Percentiles rank a stretch among this genome's conserved stretches.
phyloP scores from a whole-genome alignment of 2,888 invertebrate genomes.

The Andrena camellia region DNA sequence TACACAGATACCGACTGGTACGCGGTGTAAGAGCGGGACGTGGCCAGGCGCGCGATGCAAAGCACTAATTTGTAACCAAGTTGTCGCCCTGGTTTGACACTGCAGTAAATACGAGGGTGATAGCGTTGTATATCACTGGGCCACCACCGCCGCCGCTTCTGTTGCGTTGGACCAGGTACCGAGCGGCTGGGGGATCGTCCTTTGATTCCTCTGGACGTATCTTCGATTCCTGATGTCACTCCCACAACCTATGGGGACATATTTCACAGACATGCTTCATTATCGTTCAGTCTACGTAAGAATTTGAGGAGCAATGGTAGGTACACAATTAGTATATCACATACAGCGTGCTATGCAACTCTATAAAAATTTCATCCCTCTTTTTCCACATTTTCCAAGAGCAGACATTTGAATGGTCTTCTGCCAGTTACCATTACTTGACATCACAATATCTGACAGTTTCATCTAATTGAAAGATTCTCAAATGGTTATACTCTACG shows the following conservation, averaged over 20 bases:
- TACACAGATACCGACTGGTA: slow-evolving; percentile 64
- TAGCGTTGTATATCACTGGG: slow-evolving; percentile 83
- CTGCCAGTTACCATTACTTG: too few relatives aligned
- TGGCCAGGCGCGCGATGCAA: slow-evolving; percentile 75
- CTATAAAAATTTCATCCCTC: too few relatives aligned
- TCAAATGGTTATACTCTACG: neutral
- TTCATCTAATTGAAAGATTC: too few relatives aligned
- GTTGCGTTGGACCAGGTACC: slow-evolving; percentile 72
- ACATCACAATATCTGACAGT: too few relatives aligned
- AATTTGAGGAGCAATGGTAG: too few relatives aligned
- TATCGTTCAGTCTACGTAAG: too few relatives aligned
- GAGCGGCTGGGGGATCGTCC: slow-evolving; percentile 68
- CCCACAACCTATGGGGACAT: neutral
- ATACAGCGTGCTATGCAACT: too few relatives aligned
- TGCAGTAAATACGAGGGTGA: slow-evolving; percentile 84
- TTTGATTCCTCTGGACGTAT: slow-evolving; percentile 17
- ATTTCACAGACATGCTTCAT: neutral
- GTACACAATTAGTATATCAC: too few relatives aligned
- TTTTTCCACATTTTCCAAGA: too few relatives aligned
- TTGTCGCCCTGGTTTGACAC: slow-evolving; percentile 85
- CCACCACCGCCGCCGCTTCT: slow-evolving; percentile 72
- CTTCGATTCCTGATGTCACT: neutral
- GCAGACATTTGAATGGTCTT: too few relatives aligned
- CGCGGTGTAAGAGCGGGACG: slow-evolving; percentile 72
- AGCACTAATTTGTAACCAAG: slow-evolving; percentile 85